Percentiles rank a stretch among this genome's conserved stretches.
Evolutionary conservation across 2,113 vertebrate species (phyloP).

Genomic region (Atherinomorus stipes): DNA sequence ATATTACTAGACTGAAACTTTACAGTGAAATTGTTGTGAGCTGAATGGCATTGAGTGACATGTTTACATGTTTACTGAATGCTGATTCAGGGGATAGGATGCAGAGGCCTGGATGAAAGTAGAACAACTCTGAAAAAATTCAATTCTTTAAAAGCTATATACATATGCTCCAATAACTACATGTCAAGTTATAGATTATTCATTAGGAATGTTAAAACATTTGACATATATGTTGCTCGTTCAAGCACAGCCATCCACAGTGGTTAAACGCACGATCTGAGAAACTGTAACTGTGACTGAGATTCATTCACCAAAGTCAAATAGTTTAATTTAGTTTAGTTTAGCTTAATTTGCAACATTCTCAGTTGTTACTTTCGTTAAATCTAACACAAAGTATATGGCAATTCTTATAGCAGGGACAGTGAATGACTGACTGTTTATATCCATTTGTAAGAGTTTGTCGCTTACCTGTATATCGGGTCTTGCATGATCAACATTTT

Average conservation of each 20-base stretch:
- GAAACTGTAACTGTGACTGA: neutral
- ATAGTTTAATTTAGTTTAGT: too few relatives aligned
- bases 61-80: neutral
- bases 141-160: neutral
- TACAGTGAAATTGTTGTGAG: neutral
- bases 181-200: slow-evolving; percentile 55
- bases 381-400: neutral
- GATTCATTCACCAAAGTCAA: neutral
- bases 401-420: neutral
- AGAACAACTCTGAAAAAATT: neutral
- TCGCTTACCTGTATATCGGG: slow-evolving; percentile 86
- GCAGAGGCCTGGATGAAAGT: neutral
- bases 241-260: slow-evolving; percentile 31
- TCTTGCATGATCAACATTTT: slow-evolving; percentile 89
- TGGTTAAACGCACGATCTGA: neutral
- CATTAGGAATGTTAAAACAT: slow-evolving; percentile 40
- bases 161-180: slow-evolving; percentile 32
- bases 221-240: slow-evolving; percentile 22
- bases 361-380: neutral
- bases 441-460: neutral
- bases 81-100: neutral
- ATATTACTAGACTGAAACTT: slow-evolving; percentile 3
- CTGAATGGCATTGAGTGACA: neutral
- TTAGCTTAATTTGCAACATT: too few relatives aligned
- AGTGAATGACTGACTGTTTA: neutral